Evolutionary conservation across 2,888 invertebrate genomes (phyloP).

Genomic region (Clanis bilineata): DNA sequence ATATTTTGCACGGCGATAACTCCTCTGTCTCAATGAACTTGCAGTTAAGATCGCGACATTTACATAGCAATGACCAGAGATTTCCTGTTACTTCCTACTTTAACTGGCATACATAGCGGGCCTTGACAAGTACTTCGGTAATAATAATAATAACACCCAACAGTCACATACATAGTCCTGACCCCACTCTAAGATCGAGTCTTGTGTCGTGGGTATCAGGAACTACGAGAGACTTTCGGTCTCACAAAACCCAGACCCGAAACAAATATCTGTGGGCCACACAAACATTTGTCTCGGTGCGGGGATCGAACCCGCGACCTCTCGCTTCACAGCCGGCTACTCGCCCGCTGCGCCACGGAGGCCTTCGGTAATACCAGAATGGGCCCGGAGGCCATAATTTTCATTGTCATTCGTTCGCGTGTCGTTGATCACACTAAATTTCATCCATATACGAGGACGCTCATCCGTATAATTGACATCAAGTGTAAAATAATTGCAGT

Average conservation of each 20-base stretch:
- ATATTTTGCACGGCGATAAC: slow-evolving; percentile 33
- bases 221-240: no score
- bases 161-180: no score
- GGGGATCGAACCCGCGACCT: no score
- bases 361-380: slow-evolving; percentile 51
- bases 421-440: slow-evolving; percentile 42
- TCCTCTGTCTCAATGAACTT: slow-evolving; percentile 21
- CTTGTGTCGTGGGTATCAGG: no score
- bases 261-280: no score
- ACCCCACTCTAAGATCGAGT: no score
- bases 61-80: slow-evolving; percentile 19
- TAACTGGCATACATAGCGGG: slow-evolving; percentile 15
- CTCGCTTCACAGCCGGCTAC: no score
- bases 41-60: slow-evolving; percentile 22
- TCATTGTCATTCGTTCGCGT: slow-evolving; percentile 48
- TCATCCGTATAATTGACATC: slow-evolving; percentile 44
- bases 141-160: no score
- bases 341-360: no score
- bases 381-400: slow-evolving; percentile 56
- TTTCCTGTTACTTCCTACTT: slow-evolving; percentile 27
- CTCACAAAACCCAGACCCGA: no score
- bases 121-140: slow-evolving; percentile 59
- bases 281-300: no score
- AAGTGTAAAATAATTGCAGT: slow-evolving; percentile 43
- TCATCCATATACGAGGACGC: slow-evolving; percentile 32